Evolutionary conservation across 2,888 invertebrate species (phyloP).

Genomic region (Melolontha melolontha): DNA sequence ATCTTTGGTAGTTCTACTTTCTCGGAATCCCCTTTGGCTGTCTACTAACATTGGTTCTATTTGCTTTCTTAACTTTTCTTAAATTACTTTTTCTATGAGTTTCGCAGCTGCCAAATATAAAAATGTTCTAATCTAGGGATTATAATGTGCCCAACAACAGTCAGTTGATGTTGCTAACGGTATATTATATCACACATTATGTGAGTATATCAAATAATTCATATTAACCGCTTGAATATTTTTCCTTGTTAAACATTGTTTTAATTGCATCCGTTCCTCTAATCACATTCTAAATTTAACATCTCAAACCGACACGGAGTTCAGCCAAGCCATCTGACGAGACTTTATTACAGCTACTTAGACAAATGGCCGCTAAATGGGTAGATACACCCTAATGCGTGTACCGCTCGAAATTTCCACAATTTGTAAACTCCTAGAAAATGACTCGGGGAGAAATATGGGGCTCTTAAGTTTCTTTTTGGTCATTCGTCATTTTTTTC

Average conservation of each 20-base stretch:
- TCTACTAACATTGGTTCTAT: no score
- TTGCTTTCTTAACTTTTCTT: no score
- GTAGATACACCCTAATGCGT: constrained; percentile 54
- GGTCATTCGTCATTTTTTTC: constrained; percentile 40
- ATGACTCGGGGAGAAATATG: constrained; percentile 51
- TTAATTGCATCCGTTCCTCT: constrained; percentile 47
- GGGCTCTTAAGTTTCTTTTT: constrained; percentile 42
- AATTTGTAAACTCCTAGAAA: constrained; percentile 54
- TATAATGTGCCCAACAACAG: no score
- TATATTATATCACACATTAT: no score
- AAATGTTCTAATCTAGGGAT: no score
- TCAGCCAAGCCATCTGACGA: constrained; percentile 56
- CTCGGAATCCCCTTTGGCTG: no score
- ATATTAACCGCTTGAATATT: background rate
- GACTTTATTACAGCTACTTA: constrained; percentile 62
- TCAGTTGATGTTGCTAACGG: no score
- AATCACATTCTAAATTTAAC: constrained; percentile 55
- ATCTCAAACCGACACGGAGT: constrained; percentile 44
- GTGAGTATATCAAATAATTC: background rate
- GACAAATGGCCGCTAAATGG: constrained; percentile 62
- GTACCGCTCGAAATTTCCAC: constrained; percentile 57
- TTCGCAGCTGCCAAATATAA: no score
- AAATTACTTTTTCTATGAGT: no score
- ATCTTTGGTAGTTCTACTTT: no score
- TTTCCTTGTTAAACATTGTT: constrained; percentile 12